These are phyloP conservation scores for Chelidonichthys spinosus DNA, from an alignment of 2,797 vertebrate genomes.

Conservation along the genomic window DNA sequence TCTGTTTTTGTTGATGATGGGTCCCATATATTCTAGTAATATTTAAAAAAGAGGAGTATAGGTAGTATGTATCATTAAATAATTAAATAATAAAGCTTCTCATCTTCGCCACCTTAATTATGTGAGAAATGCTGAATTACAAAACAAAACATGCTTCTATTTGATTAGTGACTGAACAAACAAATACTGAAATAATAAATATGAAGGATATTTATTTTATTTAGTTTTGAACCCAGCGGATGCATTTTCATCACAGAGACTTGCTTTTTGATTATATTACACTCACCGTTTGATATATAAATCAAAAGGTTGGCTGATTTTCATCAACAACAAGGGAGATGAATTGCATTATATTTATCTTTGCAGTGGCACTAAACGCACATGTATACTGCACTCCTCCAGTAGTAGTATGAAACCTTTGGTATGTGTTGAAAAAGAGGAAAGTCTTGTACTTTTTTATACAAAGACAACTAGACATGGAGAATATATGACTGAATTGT, in stretches of 20 bases:
- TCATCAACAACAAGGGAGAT: conserved; percentile 42
- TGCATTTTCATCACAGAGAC: conserved; percentile 24
- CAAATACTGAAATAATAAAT: conserved; percentile 1
- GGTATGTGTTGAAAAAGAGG: too few relatives aligned
- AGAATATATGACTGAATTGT: background rate
- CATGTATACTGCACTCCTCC: background rate
- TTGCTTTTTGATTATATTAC: conserved; percentile 48
- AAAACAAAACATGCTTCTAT: background rate
- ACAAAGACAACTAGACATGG: too few relatives aligned
- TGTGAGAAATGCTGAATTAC: too few relatives aligned
- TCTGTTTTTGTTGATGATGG: background rate
- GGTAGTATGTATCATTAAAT: too few relatives aligned
- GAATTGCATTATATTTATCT: conserved; percentile 31
- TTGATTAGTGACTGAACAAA: too few relatives aligned
- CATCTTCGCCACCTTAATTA: too few relatives aligned
- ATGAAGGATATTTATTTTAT: conserved; percentile 5
- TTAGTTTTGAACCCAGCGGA: conserved; percentile 15
- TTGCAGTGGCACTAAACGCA: conserved; percentile 9
- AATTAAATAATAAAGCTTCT: too few relatives aligned
- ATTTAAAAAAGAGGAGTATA: background rate
- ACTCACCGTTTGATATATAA: conserved; percentile 41
- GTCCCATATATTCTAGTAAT: background rate
- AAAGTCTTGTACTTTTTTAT: too few relatives aligned
- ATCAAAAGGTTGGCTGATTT: conserved; percentile 35
- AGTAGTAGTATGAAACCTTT: too few relatives aligned